Evolutionary conservation across 1,140 invertebrate genomes (phyloP), one percentile per base, ranked within the genome.

Genomic region (Aporrectodea caliginosa): DNA sequence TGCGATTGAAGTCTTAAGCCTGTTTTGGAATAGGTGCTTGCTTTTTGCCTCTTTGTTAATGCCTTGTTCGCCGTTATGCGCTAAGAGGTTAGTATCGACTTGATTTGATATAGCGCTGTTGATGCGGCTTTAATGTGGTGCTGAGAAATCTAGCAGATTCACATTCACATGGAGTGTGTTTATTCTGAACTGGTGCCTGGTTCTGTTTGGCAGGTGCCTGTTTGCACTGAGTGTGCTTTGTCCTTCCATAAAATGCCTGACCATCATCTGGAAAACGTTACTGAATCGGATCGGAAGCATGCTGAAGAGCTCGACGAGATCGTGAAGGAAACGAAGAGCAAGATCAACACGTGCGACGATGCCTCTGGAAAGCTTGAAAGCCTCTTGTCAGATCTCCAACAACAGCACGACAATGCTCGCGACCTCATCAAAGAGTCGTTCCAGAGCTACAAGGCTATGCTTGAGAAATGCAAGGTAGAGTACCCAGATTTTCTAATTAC

Each of bases 321-420:
- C 70, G 90, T 94, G 78, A 88, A 88, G 27, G 93, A 95, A 84
- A 79, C 85, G 81, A 91, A 92, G 87, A 88, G 90, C 43, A 93
- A 93, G 81, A 91, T 94, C 14, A 89, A 91, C 0, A 91, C 92
- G 78, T 95, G 93, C 85, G 92, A 93, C 83, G 92, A 93, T 83
- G 91, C 92, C 68, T 92, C 92, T 12, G 90, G 90, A 34, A 91
- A 91, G 80, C 88, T 96, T 68, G 92, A 93, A 83, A 93, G 92
- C 84, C 92, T 92, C 31, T 88, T 97, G n/a, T 92, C 92, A 76
- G 94, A 96, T 80, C 86, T 96, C 30, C 93, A 96, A 86, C 90
- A 92, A 82, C 94, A 96, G 86, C 92, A 93, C 81, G 94, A 95
- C 85, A 92, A 93, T 85, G 94, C 94, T n/a, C 93, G 93, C 84